Evolutionary conservation across 2,797 vertebrate genomes (phyloP).

Genomic region (Poeciliopsis turneri): DNA sequence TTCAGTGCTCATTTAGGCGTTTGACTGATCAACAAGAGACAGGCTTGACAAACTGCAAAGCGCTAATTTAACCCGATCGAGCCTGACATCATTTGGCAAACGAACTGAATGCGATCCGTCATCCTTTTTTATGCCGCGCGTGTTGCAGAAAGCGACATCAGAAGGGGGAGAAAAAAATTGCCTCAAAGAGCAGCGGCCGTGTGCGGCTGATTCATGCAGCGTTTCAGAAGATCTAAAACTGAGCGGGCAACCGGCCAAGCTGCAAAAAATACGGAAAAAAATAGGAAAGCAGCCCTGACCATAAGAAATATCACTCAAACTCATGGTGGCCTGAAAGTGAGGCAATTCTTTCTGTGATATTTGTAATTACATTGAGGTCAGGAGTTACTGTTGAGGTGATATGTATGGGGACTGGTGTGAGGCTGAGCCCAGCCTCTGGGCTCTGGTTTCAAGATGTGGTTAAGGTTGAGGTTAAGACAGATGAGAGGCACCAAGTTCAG

Average conservation of each 20-base stretch:
- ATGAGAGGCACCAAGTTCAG: conserved; percentile 78
- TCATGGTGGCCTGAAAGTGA: conserved; percentile 56
- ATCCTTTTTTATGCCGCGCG: conserved; percentile 29
- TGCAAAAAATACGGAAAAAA: not conserved
- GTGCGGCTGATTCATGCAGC: conserved; percentile 23
- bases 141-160: conserved; percentile 37
- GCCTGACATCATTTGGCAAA: conserved; percentile 28
- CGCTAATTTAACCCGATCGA: conserved; percentile 14
- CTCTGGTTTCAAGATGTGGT: conserved; percentile 73
- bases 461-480: conserved; percentile 74
- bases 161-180: conserved; percentile 10
- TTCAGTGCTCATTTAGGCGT: not conserved
- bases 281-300: conserved; percentile 43
- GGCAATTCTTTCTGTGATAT: conserved; percentile 69
- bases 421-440: conserved; percentile 58
- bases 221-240: conserved; percentile 43
- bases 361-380: conserved; percentile 72
- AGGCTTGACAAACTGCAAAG: not conserved
- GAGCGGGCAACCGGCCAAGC: conserved; percentile 37
- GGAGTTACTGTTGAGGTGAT: conserved; percentile 70
- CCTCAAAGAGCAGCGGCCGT: conserved; percentile 26
- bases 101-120: conserved; percentile 19
- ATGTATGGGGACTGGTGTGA: conserved; percentile 63
- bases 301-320: conserved; percentile 53
- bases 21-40: conserved; percentile 8